Base-by-base conservation (phyloP, 92 coral and sea anemone species). In the Porites lobata region DNA sequence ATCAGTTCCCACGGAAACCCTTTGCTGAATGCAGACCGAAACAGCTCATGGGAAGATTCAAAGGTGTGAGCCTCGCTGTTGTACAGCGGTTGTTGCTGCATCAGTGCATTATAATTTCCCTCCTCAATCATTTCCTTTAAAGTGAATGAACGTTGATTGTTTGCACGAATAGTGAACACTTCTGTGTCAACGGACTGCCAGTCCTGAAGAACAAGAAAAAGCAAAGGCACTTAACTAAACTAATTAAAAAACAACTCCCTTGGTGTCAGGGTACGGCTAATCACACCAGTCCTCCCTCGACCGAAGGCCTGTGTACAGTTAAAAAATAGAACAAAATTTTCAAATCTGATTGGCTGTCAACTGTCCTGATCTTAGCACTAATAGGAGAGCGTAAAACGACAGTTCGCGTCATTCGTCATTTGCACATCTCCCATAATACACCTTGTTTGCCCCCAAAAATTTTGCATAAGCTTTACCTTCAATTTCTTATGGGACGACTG, bases 1-100 rank as follows among this genome's bases (percentile, higher is more conserved):
- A 95, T 78, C 20, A 95, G 84, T 71, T 95, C 98, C 98, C 98
- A 95, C 1, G 98, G 94, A 87, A 95, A 95, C 8, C 98, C 98
- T 21, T 94, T 87, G 84, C 74, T 88, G 69, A 94, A 94, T 1
- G 95, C 94, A 12, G 88, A 83, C 57, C 88, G 90, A 73, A 92
- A 94, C 72, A 92, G 69, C 3, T 51, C 79, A 65, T 94, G 94
- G 4, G 96, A 94, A 50, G 92, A 88, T n/a, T 94, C 89, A 77
- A 91, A 88, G 1, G 92, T 85, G 81, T 93, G 92, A 15, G 65
- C 75, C 10, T 85, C 75, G 43, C 88, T 74, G 82, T 91, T 87
- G 85, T 94, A 94, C 84, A 94, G 91, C 22, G 96, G 96, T 29
- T 91, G 94, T 22, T 88, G 85, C 74, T 88, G 94, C 84, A 94